phyloP scores from a whole-genome alignment of 2,888 invertebrate genomes.

The Blastobasis adustella region DNA sequence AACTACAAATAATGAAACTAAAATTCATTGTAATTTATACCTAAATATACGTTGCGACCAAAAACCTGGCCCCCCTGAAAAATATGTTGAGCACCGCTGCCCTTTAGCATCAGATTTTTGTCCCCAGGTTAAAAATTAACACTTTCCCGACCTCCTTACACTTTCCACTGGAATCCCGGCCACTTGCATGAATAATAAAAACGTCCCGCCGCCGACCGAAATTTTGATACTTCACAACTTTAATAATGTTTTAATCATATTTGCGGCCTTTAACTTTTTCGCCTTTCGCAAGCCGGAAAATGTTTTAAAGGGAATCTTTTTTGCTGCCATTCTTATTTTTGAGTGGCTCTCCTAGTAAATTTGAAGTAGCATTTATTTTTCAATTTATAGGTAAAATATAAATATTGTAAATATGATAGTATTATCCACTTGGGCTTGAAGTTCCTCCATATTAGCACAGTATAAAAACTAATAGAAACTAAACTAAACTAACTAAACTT shows the following conservation, averaged over 20 bases:
- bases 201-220: slow-evolving; percentile 26
- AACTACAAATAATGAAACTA: no score
- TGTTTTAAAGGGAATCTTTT: background rate
- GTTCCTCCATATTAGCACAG: no score
- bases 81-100: slow-evolving; percentile 19
- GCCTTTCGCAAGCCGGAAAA: no score
- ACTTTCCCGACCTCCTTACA: slow-evolving; percentile 39
- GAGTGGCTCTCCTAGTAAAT: background rate
- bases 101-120: slow-evolving; percentile 38
- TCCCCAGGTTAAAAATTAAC: slow-evolving; percentile 58
- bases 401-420: no score
- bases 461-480: no score
- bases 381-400: background rate
- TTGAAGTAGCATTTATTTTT: background rate
- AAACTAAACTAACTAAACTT: no score
- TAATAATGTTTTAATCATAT: slow-evolving; percentile 44
- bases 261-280: slow-evolving; percentile 1
- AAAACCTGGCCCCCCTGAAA: background rate
- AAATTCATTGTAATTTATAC: no score
- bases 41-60: background rate
- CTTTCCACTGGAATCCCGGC: slow-evolving; percentile 37
- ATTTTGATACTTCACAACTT: slow-evolving; percentile 34
- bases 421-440: no score
- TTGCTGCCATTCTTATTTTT: background rate
- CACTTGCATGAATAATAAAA: slow-evolving; percentile 50